A percentile compares a stretch with the other conserved stretches of the same genome.
These are phyloP conservation scores for Anagrus nilaparvatae DNA, from an alignment of 1,140 invertebrate species.

Conservation along the genomic window DNA sequence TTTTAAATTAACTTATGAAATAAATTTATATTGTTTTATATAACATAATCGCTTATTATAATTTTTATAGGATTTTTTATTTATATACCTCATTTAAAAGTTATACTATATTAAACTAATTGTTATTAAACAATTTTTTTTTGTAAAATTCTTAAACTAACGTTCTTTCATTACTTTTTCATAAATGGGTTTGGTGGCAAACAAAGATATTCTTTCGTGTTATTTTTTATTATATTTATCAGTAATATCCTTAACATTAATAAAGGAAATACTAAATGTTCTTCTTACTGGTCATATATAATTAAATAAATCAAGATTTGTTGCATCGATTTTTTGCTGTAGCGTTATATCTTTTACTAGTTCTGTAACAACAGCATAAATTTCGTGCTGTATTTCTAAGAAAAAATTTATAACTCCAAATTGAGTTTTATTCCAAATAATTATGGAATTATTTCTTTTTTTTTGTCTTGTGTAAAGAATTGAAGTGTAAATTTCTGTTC, in stretches of 20 bases:
- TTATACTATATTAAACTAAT: too few species aligned
- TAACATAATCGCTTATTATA: too few species aligned
- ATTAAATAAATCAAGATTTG: neutral
- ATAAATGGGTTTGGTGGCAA: neutral
- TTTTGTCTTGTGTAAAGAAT: slow-evolving; percentile 4
- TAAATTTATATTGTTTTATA: too few species aligned
- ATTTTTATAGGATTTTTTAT: too few species aligned
- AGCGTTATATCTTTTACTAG: neutral
- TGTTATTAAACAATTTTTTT: too few species aligned
- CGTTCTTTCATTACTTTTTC: too few species aligned
- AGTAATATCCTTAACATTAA: too few species aligned
- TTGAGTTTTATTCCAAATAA: slow-evolving; percentile 3
- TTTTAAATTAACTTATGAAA: too few species aligned
- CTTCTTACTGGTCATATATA: neutral
- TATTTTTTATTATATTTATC: too few species aligned
- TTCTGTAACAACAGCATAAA: neutral
- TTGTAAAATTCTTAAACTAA: too few species aligned
- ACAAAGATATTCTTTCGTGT: neutral
- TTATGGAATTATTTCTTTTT: slow-evolving; percentile 8
- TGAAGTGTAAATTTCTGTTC: slow-evolving; percentile 7
- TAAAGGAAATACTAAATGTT: neutral
- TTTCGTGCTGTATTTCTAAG: neutral
- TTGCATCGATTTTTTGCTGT: neutral
- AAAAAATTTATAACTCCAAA: neutral
- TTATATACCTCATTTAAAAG: too few species aligned